Conservation (phyloP, 2,113 vertebrate genomes). For the Anarhynchus alexandrinus region DNA sequence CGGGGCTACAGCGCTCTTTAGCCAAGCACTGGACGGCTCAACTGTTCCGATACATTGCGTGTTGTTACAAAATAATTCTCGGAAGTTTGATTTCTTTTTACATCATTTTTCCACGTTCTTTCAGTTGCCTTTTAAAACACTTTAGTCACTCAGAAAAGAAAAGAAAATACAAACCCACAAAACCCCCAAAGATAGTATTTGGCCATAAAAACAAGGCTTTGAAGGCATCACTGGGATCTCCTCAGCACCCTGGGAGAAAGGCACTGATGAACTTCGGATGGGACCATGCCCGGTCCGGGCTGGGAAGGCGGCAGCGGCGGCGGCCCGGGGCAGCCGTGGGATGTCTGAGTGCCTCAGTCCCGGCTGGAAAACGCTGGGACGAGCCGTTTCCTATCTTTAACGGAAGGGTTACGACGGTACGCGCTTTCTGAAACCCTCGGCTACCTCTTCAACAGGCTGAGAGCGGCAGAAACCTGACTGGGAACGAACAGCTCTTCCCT, state of each 20-base stretch:
- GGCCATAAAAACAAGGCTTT: not conserved
- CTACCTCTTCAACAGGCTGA: not conserved
- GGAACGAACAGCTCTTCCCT: not conserved
- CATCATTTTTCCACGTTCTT: not conserved
- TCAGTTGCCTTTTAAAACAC: not conserved
- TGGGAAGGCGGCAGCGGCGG: not conserved
- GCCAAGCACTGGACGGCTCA: not conserved
- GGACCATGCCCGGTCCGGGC: not conserved
- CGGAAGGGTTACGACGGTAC: not conserved
- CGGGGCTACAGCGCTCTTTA: not conserved
- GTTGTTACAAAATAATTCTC: not conserved
- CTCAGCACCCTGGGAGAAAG: not conserved
- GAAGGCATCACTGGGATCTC: not conserved
- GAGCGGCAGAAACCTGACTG: not conserved
- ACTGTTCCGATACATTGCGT: not conserved
- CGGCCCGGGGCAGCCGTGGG: accelerated
- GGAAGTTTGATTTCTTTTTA: not conserved
- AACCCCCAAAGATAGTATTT: not conserved
- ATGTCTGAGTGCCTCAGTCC: not conserved
- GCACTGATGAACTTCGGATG: not conserved
- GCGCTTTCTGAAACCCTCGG: not conserved
- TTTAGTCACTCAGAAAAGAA: not conserved
- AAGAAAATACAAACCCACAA: not conserved
- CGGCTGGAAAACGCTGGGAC: not conserved
- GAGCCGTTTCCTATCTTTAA: not conserved